phyloP scores from a whole-genome alignment of 1,140 invertebrate genomes.

The Platorchestia sp. region DNA sequence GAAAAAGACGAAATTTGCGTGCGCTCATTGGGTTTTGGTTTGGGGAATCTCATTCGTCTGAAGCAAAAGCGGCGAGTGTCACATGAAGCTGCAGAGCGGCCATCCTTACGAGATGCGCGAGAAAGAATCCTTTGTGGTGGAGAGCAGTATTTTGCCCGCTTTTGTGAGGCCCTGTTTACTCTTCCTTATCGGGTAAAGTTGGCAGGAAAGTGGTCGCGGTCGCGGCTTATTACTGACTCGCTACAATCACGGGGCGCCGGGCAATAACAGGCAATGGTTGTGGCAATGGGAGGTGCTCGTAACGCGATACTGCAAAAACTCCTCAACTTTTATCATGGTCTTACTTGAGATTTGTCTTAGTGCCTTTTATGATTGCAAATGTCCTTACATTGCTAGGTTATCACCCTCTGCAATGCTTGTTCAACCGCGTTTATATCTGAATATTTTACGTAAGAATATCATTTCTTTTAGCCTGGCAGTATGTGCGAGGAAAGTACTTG shows the following conservation, averaged over 20 bases:
- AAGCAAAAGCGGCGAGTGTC: background rate
- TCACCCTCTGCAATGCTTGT: background rate
- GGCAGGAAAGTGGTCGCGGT: constrained; percentile 25
- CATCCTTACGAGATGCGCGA: constrained; percentile 23
- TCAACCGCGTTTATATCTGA: background rate
- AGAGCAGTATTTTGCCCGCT: constrained; percentile 32
- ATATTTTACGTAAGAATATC: background rate
- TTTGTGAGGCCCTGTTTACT: constrained; percentile 52
- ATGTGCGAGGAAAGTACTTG: background rate
- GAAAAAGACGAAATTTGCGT: background rate
- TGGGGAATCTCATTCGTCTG: background rate
- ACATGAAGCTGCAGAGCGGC: background rate
- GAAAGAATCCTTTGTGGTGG: constrained; percentile 41
- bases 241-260: background rate
- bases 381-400: background rate
- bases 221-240: constrained; percentile 44
- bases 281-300: background rate
- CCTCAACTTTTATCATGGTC: constrained; percentile 17
- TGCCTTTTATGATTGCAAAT: constrained; percentile 9
- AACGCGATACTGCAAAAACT: background rate
- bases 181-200: constrained; percentile 54
- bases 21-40: background rate
- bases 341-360: background rate
- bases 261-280: constrained; percentile 23
- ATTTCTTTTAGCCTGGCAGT: background rate